Base-by-base conservation (phyloP, 2,113 vertebrate species). In the Sialia sialis region DNA sequence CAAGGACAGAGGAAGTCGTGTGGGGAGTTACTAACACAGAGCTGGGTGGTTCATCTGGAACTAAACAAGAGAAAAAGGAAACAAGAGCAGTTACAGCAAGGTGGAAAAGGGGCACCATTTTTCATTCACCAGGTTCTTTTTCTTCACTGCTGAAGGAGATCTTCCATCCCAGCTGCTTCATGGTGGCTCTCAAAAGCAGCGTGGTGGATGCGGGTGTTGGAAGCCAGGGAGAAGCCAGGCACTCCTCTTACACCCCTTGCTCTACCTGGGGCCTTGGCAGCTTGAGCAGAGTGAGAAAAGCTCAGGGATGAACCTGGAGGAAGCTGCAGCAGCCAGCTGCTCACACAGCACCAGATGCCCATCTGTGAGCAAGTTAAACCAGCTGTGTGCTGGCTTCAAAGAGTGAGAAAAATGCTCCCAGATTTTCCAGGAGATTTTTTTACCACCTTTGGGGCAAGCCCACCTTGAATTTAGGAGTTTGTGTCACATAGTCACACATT, bases 1-100 rank as follows among this genome's bases (percentile, higher is more conserved):
- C 98, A 78, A 99, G 97, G 55, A 99, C 98, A 3, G 99, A 99
- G 48, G 99, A 99, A 11, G 99, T 99, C 2, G 99, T 99, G 72
- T 98, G 98, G 0, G 99, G 99, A 46, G 98, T 99, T 73, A 99
- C 99, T 2, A 97, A 96, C 39, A 99, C 96, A 39, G 98, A 99
- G 66, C 98, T 95, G n/a, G 99, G 99, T 55, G 99, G 98, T 77
- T 99, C 98, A 60, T 98, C 98, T 17, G 99, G 99, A 93, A 98
- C 99, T 99, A 96, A 60, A 97, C 29, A 70, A 79, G 82, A 75
- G 59, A 54, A 34, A 94, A 64, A 80, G 38, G 39, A 54, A 80
- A 86, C 10, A 29, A 87, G 27, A 77, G 8, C 18, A 49, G 68
- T 66, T 78, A 83, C 1, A 39, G 11, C 30, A 86, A 17, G 46